Base-by-base conservation (phyloP, 2,797 vertebrate genomes). In the Sternotherus odoratus region DNA sequence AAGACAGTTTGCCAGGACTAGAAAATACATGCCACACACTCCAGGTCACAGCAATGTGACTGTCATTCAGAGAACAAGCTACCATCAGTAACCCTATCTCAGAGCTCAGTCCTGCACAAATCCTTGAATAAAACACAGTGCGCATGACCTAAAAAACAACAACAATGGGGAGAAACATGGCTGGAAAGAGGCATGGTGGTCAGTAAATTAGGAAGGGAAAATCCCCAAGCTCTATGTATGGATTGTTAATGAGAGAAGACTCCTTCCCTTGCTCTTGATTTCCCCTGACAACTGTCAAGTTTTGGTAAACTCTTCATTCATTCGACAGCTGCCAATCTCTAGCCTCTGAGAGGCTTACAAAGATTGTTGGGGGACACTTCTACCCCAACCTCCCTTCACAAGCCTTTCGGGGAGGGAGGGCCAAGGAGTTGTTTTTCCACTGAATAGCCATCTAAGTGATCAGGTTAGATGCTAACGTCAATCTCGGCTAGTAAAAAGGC, bases 121-220 rank as follows among this genome's bases (percentile, higher is more conserved):
- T 0, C 26, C 60, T 49, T 17, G 30, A 36, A 54, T 66, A 50
- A 6, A 26, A 84, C 0, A 0, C 2, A 1, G 16, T n/a, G 77
- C 28, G 36, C 86, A 28, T 0, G 1, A 3, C 46, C 77, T 56
- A 8, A 4, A 4, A 19, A 63, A 1, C 63, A 46, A 48, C 75
- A 17, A 69, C n/a, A 39, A 36, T 24, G 19, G 66, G 66, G 66
- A 7, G n/a, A 66, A 66, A 66, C 12, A 66, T 19, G 63, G n/a
- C 33, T n/a, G 63, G n/a, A 8, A 66, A 66, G 63, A 24, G n/a
- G 36, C 11, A 12, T 1, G 1, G 11, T 26, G 23, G 9, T 77
- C 26, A 66, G 72, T 26, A 79, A 83, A 63, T 3, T 24, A 43
- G 72, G 53, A 56, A 48, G 53, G 17, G 69, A 51, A 49, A 82